Evolutionary conservation across 2,797 vertebrate genomes (phyloP).

Genomic region (Falco naumanni): DNA sequence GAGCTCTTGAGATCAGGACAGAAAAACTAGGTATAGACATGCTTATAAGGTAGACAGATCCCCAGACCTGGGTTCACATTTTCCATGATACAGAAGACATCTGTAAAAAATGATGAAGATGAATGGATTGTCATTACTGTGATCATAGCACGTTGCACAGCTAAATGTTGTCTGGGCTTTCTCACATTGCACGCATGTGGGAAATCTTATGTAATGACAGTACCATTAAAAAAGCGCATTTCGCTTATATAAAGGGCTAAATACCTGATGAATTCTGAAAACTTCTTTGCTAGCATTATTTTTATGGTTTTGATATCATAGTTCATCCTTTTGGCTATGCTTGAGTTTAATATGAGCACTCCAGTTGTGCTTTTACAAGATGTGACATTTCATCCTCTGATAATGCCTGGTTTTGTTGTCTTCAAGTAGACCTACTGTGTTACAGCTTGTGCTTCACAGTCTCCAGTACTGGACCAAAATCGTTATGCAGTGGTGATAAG

Average conservation of each 20-base stretch:
- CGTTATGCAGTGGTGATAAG: neutral
- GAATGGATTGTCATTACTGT: neutral
- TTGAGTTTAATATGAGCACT: neutral
- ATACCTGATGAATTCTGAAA: neutral
- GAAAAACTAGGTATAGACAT: neutral
- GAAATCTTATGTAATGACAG: neutral
- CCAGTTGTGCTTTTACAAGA: neutral
- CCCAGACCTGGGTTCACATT: neutral
- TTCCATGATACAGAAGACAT: neutral
- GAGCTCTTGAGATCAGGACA: neutral
- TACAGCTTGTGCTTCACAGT: neutral
- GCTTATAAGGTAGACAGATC: neutral
- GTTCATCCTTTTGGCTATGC: neutral
- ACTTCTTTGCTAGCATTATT: neutral
- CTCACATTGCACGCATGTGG: neutral
- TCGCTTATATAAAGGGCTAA: neutral
- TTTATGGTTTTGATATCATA: neutral
- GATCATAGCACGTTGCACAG: neutral
- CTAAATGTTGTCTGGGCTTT: neutral
- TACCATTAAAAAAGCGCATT: neutral
- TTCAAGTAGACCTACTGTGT: neutral
- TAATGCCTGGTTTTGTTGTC: neutral
- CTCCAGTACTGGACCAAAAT: neutral
- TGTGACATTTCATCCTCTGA: neutral
- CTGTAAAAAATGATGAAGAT: neutral